phyloP scores from a whole-genome alignment of 2,113 vertebrate genomes.

The Lagopus leucura region DNA sequence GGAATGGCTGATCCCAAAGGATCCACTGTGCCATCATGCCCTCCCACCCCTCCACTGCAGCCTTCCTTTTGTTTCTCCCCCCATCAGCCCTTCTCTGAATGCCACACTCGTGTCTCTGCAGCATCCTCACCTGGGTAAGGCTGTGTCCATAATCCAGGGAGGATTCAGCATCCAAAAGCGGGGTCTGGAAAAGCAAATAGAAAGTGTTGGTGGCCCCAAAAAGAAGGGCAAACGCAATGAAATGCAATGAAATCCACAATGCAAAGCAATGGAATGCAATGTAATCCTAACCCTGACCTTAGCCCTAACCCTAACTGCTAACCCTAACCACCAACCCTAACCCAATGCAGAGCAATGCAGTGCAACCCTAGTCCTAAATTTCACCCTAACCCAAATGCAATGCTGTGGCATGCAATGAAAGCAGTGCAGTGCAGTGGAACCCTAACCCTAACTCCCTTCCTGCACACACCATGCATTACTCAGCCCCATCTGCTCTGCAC shows the following conservation, averaged over 20 bases:
- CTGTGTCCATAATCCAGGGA: conserved; percentile 75
- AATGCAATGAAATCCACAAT: too few relatives aligned
- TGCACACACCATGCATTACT: background rate
- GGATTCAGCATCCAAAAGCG: conserved; percentile 71
- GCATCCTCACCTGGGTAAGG: conserved; percentile 73
- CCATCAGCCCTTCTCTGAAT: background rate
- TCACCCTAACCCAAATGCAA: too few relatives aligned
- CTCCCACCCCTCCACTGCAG: background rate
- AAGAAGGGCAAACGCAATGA: background rate
- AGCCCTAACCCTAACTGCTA: too few relatives aligned
- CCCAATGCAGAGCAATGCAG: too few relatives aligned
- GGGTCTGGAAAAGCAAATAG: conserved; percentile 65
- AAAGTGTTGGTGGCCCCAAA: background rate
- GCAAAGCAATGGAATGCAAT: too few relatives aligned
- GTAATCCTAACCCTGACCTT: too few relatives aligned
- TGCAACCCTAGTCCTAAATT: too few relatives aligned
- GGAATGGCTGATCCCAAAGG: fast-evolving
- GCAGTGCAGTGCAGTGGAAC: too few relatives aligned
- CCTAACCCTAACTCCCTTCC: background rate
- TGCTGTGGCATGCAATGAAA: too few relatives aligned
- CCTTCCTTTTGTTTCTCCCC: background rate
- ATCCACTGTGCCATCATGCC: fast-evolving
- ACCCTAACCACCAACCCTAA: too few relatives aligned
- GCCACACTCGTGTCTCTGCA: fast-evolving
- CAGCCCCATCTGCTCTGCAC: background rate